Base-by-base conservation (phyloP, 2,888 invertebrate genomes). In the Cactoblastis cactorum region DNA sequence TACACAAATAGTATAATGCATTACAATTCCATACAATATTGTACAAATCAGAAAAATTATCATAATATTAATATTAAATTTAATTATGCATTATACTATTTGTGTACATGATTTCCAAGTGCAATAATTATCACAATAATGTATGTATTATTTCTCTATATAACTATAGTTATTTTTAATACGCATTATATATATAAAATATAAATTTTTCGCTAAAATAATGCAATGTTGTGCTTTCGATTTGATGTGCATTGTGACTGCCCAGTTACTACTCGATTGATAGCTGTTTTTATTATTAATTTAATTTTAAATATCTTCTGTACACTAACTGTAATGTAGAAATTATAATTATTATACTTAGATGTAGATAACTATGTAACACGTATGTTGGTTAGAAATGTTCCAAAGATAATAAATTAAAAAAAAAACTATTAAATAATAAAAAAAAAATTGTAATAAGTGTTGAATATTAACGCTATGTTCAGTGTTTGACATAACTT, bases 391-490 rank as follows among this genome's bases (percentile, higher is more conserved):
- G 63, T 75, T 82, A 81, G 69, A 63, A 59, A 67, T 79, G 80
- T 81, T 83, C 71, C 68, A 69, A 78, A 67, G 68, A 73, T 77
- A 78, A 77, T 71, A 69, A n/a, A n/a, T n/a, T n/a, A n/a, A n/a
- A n/a, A n/a, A 67, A 61, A 74, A 65, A 69, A 69, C 59, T 70
- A 67, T 62, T 71, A 67, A 67, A 71, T 65, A 65, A 52, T 55
- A 62, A 59, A 76, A 75, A 77, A 73, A 70, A 78, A 74, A 79
- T 80, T 77, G 71, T 79, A 77, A 65, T 82, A 82, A 84, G 82
- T 85, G 85, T 86, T 86, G 75, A 80, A 68, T 81, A 82, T 77
- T 76, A 79, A 74, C 69, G 80, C 83, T 80, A 74, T 66, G 74
- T 78, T 77, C 74, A 57, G 78, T 83, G 78, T 83, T 79, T 76